phyloP scores from a whole-genome alignment of 1,140 invertebrate species.

The Penaeus indicus region DNA sequence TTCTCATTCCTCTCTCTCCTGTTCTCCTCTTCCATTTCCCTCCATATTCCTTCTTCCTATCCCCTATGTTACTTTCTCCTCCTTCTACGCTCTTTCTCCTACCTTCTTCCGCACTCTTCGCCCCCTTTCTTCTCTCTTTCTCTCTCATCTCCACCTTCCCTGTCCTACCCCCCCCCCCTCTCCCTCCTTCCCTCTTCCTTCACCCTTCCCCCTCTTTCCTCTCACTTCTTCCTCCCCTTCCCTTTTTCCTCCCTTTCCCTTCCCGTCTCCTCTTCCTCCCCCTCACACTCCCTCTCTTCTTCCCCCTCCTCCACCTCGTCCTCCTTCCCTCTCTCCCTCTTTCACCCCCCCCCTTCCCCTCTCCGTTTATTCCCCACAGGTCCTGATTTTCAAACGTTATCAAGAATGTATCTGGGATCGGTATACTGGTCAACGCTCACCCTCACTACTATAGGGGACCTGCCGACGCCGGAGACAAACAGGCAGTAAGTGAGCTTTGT shows the following conservation, averaged over 20 bases:
- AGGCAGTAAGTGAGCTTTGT: conserved; percentile 85
- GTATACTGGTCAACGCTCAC: conserved; percentile 97
- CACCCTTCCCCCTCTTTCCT: background rate
- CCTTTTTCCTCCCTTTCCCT: background rate
- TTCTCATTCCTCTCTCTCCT: no score
- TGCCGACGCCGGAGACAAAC: conserved; percentile 94
- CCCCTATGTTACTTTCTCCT: background rate
- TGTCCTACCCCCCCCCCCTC: background rate
- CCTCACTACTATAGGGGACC: conserved; percentile 95
- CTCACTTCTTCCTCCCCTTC: no score
- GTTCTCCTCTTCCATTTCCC: background rate
- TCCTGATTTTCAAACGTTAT: conserved; percentile 84
- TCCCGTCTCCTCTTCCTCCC: background rate
- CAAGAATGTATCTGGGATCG: conserved; percentile 92
- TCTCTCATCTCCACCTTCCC: background rate
- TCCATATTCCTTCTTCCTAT: background rate
- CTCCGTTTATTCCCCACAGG: conserved; percentile 59
- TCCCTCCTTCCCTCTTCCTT: background rate
- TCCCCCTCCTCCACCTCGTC: background rate
- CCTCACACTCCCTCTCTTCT: no score
- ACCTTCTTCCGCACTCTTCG: background rate
- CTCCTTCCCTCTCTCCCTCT: background rate
- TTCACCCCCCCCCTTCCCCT: background rate
- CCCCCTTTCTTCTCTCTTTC: background rate
- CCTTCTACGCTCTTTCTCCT: background rate